Evolutionary conservation across 2,797 vertebrate genomes (phyloP).

Genomic region (Molothrus ater): DNA sequence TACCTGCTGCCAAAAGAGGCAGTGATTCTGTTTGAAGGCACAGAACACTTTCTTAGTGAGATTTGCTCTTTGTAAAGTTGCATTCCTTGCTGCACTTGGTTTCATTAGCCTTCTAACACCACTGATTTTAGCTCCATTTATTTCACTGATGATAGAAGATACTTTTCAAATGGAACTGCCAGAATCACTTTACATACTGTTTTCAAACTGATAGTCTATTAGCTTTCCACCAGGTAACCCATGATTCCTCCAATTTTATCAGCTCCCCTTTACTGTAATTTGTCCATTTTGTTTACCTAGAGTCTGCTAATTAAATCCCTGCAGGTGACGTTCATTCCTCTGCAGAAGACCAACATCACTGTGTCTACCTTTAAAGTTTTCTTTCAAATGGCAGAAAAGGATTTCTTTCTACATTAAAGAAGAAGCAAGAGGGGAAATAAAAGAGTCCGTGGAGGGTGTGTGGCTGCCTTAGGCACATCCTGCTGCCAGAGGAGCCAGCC

Average conservation of each 20-base stretch:
- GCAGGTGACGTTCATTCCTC: background rate
- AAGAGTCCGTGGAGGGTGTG: background rate
- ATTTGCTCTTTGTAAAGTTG: slow-evolving; percentile 14
- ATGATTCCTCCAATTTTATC: background rate
- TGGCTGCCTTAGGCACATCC: rapidly evolving
- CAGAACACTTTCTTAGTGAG: background rate
- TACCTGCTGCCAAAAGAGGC: slow-evolving; percentile 25
- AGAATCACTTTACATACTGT: slow-evolving; percentile 44
- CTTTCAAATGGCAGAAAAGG: background rate
- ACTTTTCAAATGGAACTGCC: slow-evolving; percentile 57
- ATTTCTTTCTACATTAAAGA: background rate
- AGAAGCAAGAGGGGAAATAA: rapidly evolving
- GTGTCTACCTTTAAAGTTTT: background rate
- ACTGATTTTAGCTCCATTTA: slow-evolving; percentile 43
- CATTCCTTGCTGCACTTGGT: background rate
- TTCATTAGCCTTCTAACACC: slow-evolving; percentile 39
- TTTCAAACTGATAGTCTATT: slow-evolving; percentile 43
- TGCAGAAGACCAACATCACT: background rate
- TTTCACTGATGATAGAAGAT: slow-evolving; percentile 48
- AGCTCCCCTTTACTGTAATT: slow-evolving; percentile 3
- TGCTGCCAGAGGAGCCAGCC: rapidly evolving
- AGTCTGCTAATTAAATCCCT: slow-evolving; percentile 36
- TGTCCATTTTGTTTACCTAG: background rate
- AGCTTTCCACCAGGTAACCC: slow-evolving; percentile 50
- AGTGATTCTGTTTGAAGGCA: background rate